These are phyloP conservation scores for Euplexia lucipara DNA, from an alignment of 2,888 invertebrate species.

Conservation along the genomic window DNA sequence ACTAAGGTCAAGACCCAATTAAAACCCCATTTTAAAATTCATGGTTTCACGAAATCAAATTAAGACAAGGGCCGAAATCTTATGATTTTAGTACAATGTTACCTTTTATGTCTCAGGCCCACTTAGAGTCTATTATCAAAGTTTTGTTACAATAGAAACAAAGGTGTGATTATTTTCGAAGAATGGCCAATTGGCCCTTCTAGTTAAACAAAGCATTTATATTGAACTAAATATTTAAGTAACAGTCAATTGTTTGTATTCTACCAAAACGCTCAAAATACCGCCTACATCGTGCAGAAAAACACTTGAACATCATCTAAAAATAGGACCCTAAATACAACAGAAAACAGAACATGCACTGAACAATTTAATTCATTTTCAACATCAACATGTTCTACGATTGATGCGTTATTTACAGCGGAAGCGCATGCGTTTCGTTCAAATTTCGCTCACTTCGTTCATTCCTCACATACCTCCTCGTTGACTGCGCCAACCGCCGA, in stretches of 20 bases:
- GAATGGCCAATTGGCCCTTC: constrained; percentile 22
- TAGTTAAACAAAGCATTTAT: constrained; percentile 25
- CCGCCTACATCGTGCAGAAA: background rate
- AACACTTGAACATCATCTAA: constrained; percentile 2
- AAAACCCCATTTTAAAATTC: constrained; percentile 38
- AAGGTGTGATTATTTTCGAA: constrained; percentile 28
- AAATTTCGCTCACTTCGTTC: constrained; percentile 32
- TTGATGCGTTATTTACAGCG: constrained; percentile 64
- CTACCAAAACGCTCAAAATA: background rate
- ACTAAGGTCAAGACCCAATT: constrained; percentile 2
- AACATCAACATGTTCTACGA: constrained; percentile 35
- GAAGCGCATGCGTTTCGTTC: constrained; percentile 76
- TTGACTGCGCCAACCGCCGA: constrained; percentile 89
- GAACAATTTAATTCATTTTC: constrained; percentile 43
- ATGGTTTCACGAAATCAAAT: constrained; percentile 34
- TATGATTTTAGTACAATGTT: constrained; percentile 27
- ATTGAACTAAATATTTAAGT: constrained; percentile 7
- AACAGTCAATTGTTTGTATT: constrained; percentile 16
- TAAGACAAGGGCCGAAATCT: constrained; percentile 7
- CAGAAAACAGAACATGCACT: constrained; percentile 53
- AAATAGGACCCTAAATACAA: constrained; percentile 30
- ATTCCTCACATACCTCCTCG: constrained; percentile 86
- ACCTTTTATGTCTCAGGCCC: background rate
- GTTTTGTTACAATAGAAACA: constrained; percentile 34
- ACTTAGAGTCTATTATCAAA: constrained; percentile 28